Evolutionary conservation across 2,113 vertebrate species (phyloP).

Genomic region (Boulengeromyrus knoepffleri): DNA sequence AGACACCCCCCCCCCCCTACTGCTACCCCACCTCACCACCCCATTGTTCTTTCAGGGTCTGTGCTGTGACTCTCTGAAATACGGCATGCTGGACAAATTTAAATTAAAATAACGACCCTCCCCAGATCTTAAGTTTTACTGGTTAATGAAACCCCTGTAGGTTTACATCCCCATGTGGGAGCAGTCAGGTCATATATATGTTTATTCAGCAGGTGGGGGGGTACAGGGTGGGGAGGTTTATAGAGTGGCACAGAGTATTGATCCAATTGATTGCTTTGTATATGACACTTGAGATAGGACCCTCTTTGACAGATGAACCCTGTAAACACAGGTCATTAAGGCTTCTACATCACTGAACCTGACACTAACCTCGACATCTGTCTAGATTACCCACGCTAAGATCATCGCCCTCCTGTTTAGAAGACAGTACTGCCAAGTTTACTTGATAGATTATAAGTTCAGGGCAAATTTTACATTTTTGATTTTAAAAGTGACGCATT

Average conservation of each 20-base stretch:
- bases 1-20: neutral
- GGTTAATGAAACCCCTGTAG: conserved; percentile 57
- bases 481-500: neutral
- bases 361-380: conserved; percentile 40
- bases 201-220: conserved; percentile 53
- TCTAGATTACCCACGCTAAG: conserved; percentile 37
- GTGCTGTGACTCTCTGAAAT: neutral
- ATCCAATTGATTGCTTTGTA: conserved; percentile 57
- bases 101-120: conserved; percentile 47
- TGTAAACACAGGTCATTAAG: conserved; percentile 43
- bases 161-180: conserved; percentile 40
- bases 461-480: neutral
- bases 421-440: neutral
- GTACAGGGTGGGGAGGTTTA: neutral
- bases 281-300: conserved; percentile 47
- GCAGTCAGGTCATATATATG: conserved; percentile 57
- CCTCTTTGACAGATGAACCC: conserved; percentile 56
- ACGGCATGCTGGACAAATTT: conserved; percentile 40
- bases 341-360: conserved; percentile 48
- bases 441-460: neutral
- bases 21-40: neutral
- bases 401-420: neutral
- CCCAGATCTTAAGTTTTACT: conserved; percentile 44
- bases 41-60: neutral
- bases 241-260: conserved; percentile 48